Percentiles rank a stretch among this genome's conserved stretches.
These are phyloP conservation scores for Trachelus troglodyta DNA, from an alignment of 2,888 invertebrate genomes.

Conservation along the genomic window DNA sequence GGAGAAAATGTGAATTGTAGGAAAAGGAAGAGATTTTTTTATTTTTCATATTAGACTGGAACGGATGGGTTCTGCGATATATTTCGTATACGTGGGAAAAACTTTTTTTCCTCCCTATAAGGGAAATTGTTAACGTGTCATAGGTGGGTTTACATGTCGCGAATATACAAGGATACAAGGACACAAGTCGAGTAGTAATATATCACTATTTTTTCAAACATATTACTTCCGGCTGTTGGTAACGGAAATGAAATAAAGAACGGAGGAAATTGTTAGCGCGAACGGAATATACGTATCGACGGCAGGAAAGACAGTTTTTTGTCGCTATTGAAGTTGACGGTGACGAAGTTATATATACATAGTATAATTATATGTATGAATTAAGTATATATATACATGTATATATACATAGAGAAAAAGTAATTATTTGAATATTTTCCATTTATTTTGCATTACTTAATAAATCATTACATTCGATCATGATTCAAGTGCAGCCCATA, in stretches of 20 bases:
- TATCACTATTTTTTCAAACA: background rate
- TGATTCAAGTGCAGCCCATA: constrained; percentile 64
- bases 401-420: constrained; percentile 12
- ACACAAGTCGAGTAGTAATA: background rate
- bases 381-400: constrained; percentile 69
- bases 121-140: background rate
- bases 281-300: background rate
- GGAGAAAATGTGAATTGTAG: too few relatives aligned
- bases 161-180: background rate
- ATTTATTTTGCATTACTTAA: constrained; percentile 60
- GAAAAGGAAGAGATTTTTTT: too few relatives aligned
- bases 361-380: constrained; percentile 63
- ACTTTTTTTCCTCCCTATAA: too few relatives aligned
- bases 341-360: too few relatives aligned
- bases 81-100: too few relatives aligned
- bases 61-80: too few relatives aligned
- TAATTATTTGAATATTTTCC: constrained; percentile 43
- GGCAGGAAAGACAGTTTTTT: background rate
- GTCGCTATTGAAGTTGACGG: too few relatives aligned
- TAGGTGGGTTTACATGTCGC: background rate
- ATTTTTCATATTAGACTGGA: too few relatives aligned
- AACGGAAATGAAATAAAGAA: background rate
- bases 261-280: background rate
- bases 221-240: background rate
- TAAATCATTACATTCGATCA: constrained; percentile 63